phyloP scores from a whole-genome alignment of 2,113 vertebrate species.

The Pelecanoides urinatrix region DNA sequence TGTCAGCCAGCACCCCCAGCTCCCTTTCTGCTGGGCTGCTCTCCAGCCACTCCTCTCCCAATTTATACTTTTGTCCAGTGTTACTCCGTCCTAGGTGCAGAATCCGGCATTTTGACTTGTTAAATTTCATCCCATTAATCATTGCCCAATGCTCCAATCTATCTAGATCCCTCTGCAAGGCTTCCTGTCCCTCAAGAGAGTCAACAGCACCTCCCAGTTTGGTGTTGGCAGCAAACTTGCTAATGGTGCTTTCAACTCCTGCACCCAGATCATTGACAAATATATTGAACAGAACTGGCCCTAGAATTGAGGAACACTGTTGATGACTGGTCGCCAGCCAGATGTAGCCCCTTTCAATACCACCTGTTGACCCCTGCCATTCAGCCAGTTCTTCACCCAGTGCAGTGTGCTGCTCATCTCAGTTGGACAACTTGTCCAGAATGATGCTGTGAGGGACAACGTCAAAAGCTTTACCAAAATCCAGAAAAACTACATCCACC shows the following conservation, averaged over 20 bases:
- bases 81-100: not conserved
- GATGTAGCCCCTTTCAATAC: not conserved
- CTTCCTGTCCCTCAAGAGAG: too few relatives aligned
- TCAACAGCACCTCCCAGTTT: not conserved
- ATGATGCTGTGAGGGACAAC: not conserved
- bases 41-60: not conserved
- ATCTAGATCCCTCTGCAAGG: not conserved
- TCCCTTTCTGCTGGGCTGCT: not conserved
- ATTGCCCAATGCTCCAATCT: not conserved
- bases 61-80: accelerated
- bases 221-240: not conserved
- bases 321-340: not conserved
- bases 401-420: accelerated
- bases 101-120: not conserved
- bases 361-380: too few relatives aligned
- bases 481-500: not conserved
- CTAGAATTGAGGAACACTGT: accelerated
- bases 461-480: not conserved
- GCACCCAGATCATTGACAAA: not conserved
- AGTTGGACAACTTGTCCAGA: not conserved
- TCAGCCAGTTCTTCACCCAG: not conserved
- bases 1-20: not conserved
- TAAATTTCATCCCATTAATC: not conserved
- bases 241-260: not conserved
- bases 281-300: not conserved